Percentiles rank a stretch among this genome's conserved stretches.
phyloP scores from a whole-genome alignment of 2,797 vertebrate species.

The Neosilurus hyrtlii region DNA sequence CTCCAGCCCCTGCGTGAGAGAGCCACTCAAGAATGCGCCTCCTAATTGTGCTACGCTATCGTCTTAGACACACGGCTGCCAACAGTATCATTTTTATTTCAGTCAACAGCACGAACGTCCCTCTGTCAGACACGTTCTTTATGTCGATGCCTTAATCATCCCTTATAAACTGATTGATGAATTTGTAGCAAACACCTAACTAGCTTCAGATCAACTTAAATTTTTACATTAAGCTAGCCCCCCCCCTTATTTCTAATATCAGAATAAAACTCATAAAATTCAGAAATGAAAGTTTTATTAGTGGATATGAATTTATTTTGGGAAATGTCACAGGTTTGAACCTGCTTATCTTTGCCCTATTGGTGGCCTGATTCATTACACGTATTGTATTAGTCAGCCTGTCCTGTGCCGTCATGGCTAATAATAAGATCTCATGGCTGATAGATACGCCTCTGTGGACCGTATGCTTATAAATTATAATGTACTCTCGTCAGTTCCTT shows the following conservation, averaged over 20 bases:
- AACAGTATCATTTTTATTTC: not conserved
- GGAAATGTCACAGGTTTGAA: constrained; percentile 40
- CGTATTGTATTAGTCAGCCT: constrained; percentile 45
- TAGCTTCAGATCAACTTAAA: not conserved
- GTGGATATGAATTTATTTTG: constrained; percentile 23
- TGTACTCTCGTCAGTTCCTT: constrained; percentile 30
- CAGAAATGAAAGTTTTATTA: not conserved
- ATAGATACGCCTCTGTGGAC: constrained; percentile 42
- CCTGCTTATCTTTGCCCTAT: constrained; percentile 45
- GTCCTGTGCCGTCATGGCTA: constrained; percentile 46
- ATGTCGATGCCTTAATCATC: not conserved
- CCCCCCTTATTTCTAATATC: not conserved
- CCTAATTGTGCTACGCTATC: too few species aligned
- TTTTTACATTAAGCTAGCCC: not conserved
- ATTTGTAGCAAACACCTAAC: not conserved
- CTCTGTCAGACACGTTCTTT: not conserved
- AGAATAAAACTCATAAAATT: not conserved
- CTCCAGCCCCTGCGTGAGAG: too few species aligned
- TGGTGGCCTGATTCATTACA: constrained; percentile 48
- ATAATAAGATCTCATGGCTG: constrained; percentile 50
- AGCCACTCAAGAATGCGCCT: too few species aligned
- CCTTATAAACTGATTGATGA: not conserved
- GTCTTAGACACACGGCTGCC: too few species aligned
- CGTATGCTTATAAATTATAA: constrained; percentile 47
- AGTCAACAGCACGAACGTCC: not conserved